Base-by-base conservation (phyloP, 2,888 invertebrate genomes). In the Perizoma flavofasciatum region DNA sequence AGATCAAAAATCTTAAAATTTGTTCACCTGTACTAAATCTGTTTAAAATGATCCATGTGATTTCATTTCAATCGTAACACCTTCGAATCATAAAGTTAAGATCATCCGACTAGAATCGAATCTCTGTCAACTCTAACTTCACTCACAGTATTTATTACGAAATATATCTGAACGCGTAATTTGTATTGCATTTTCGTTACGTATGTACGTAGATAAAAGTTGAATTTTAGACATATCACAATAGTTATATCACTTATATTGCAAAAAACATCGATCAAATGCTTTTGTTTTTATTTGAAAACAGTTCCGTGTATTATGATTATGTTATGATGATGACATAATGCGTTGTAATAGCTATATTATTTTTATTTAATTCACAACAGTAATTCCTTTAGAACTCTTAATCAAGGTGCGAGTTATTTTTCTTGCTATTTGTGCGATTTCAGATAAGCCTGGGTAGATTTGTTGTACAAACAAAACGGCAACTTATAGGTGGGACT, bases 131-230 rank as follows among this genome's bases (percentile, higher is more conserved):
- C 22, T 22, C 22, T 22, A 22, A 22, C 22, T 22, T 22, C 3
- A 22, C 22, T 22, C 22, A 22, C 22, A 22, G 22, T 22, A 2
- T 22, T 22, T 2, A 22, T 22, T 22, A 22, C 80, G 78, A 81
- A 86, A 86, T 80, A 69, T 70, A 72, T 75, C 66, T 68, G 70
- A 65, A 65, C 67, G 72, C 72, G 48, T 68, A 66, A 61, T 67
- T 70, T 76, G 73, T 77, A 79, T 73, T 72, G 75, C 74, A 74
- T 73, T 73, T 47, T 59, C 63, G 70, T 68, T 22, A 22, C 22
- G 22, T 22, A 22, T 3, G 22, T 70, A 68, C 65, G 60, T 65
- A 45, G 22, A 69, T 70, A 72, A 69, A 72, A 70, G 72, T 68
- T 55, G 57, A 37, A 59, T 52, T 51, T 22, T 40, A 51, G 10